Evolutionary conservation across 2,888 invertebrate genomes (phyloP).

Genomic region (Exephanes ischioxanthus): DNA sequence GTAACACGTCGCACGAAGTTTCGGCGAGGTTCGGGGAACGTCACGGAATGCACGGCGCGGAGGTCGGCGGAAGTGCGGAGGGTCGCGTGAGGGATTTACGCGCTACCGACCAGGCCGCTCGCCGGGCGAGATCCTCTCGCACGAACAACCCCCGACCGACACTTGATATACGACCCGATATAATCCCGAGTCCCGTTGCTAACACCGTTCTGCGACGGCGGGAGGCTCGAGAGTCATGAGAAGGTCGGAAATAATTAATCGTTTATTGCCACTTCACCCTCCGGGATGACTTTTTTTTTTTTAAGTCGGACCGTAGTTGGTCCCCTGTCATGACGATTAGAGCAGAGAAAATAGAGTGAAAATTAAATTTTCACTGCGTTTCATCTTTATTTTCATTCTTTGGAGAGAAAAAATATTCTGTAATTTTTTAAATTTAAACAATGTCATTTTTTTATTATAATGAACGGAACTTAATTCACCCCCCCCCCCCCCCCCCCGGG

Average conservation of each 20-base stretch:
- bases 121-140: not conserved
- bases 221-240: not conserved
- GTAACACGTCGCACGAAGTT: not conserved
- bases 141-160: slow-evolving; percentile 24
- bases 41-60: slow-evolving; percentile 1
- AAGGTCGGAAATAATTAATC: slow-evolving; percentile 11
- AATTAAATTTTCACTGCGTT: not conserved
- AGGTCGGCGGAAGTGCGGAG: not conserved
- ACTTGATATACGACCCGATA: slow-evolving; percentile 37
- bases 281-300: not conserved
- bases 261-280: not conserved
- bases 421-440: too few relatives aligned
- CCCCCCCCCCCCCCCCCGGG: too few relatives aligned
- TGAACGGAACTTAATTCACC: too few relatives aligned
- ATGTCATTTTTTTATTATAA: too few relatives aligned
- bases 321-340: not conserved
- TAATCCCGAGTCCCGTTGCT: slow-evolving; percentile 29
- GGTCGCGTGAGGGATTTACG: slow-evolving; percentile 42
- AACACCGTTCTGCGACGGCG: not conserved
- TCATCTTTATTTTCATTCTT: too few relatives aligned
- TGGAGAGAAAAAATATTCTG: too few relatives aligned
- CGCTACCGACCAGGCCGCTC: not conserved
- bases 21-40: not conserved
- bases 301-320: not conserved
- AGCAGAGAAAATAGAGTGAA: not conserved